Conservation (phyloP, 2,888 invertebrate species). For the Pimpla rufipes region DNA sequence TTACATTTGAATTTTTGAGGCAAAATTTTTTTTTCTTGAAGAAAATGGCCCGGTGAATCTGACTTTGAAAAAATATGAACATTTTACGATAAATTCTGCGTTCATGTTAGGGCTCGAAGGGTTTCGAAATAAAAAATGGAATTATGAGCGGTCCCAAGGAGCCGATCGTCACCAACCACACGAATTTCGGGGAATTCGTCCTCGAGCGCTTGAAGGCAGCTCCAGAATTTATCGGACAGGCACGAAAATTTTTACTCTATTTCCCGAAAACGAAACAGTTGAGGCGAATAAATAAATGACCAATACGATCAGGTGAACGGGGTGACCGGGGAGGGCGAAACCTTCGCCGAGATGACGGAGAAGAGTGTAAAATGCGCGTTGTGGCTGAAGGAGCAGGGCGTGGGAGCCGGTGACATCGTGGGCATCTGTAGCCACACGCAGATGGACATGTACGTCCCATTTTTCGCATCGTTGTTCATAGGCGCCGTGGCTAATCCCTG, state of each 20-base stretch:
- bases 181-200: background rate
- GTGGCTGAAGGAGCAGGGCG: constrained; percentile 78
- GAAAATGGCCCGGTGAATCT: too few species aligned
- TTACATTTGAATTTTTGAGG: too few species aligned
- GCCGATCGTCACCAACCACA: background rate
- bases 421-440: constrained; percentile 76
- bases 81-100: background rate
- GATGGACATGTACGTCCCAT: constrained; percentile 76
- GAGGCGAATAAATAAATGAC: background rate
- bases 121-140: background rate
- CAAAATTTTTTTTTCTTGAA: too few species aligned
- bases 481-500: constrained; percentile 79
- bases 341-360: constrained; percentile 74
- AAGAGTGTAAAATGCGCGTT: constrained; percentile 77
- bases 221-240: background rate
- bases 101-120: background rate
- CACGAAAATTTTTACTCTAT: background rate
- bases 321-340: constrained; percentile 71
- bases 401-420: constrained; percentile 75
- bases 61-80: background rate
- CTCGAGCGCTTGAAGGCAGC: background rate
- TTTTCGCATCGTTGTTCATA: constrained; percentile 73
- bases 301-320: constrained; percentile 74
- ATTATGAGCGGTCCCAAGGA: background rate
- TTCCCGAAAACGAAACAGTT: background rate